Base-by-base conservation (phyloP, 2,113 vertebrate species). In the Crocuta crocuta region DNA sequence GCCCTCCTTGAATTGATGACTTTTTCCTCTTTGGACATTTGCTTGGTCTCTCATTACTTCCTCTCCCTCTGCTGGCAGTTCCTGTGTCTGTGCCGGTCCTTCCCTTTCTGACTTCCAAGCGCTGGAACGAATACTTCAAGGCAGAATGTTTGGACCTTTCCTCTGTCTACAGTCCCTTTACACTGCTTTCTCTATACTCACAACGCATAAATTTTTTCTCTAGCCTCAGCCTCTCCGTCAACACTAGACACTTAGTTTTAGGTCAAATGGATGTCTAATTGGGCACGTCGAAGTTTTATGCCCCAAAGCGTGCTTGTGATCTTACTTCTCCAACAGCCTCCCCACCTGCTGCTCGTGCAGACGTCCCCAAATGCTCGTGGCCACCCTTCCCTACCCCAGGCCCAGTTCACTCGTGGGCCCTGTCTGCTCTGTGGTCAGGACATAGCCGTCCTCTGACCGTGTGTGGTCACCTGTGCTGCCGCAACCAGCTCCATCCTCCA, bases 21-120 rank as follows among this genome's bases (percentile, higher is more conserved):
- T 45, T 86, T 94, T 17, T 94, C 6, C 48, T 70, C 35, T 73
- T 87, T 65, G 43, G 88, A 71, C 70, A 45, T n/a, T 87, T 76
- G 17, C 21, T 78, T 76, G 63, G 15, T 70, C 43, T 89, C 89
- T 53, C 15, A 11, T 76, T 65, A 55, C 39, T 89, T 88, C 19
- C 17, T 43, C 43, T 58, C 39, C 5, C 19, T 23, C 12, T 63
- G 21, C 45, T 61, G 55, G 26, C 55, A 35, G 2, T 50, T 43
- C 90, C 43, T 85, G 15, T 80, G n/a, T 71, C 66, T 53, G 65
- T 48, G 17, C 33, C 92, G 33, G 23, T 63, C 58, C 33, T 81
- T 61, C 13, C 39, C 17, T 74, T 79, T 24, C 65, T 66, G 55
- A 76, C 16, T 4, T 78, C 24, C 43, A 19, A 23, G 19, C 28